phyloP scores from a whole-genome alignment of 2,888 invertebrate species.

The Tinea pellionella region DNA sequence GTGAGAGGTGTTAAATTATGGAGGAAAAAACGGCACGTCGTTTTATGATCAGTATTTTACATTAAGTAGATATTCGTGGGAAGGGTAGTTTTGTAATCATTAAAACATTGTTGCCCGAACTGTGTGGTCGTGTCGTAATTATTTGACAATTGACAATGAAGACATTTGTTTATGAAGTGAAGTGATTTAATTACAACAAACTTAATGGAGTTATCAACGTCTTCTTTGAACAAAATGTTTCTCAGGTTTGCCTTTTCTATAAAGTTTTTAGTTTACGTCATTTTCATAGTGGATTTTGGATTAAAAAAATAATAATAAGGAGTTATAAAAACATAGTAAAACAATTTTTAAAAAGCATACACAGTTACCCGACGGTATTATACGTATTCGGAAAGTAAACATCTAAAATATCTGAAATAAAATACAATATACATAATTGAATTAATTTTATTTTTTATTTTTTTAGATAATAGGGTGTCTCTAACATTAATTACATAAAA shows the following conservation, averaged over 20 bases:
- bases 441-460: too few species aligned
- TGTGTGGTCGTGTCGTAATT: conserved; percentile 54
- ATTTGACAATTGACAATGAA: conserved; percentile 6
- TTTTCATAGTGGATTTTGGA: too few species aligned
- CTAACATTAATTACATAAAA: too few species aligned
- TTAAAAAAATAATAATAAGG: too few species aligned
- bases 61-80: conserved; percentile 51
- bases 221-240: conserved; percentile 19
- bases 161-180: conserved; percentile 22
- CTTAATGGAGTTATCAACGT: conserved; percentile 10
- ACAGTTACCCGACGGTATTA: too few species aligned
- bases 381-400: too few species aligned
- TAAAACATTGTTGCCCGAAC: conserved; percentile 40
- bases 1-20: conserved; percentile 57
- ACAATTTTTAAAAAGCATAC: too few species aligned
- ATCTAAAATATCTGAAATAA: too few species aligned
- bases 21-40: conserved; percentile 52
- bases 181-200: conserved; percentile 6
- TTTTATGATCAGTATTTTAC: conserved; percentile 53
- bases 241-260: conserved; percentile 15
- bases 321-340: too few species aligned
- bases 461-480: too few species aligned
- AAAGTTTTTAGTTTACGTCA: too few species aligned
- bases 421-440: too few species aligned
- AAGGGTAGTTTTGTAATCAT: conserved; percentile 57